These are phyloP conservation scores for Gila robusta DNA, from an alignment of 2,797 vertebrate species.

Conservation along the genomic window DNA sequence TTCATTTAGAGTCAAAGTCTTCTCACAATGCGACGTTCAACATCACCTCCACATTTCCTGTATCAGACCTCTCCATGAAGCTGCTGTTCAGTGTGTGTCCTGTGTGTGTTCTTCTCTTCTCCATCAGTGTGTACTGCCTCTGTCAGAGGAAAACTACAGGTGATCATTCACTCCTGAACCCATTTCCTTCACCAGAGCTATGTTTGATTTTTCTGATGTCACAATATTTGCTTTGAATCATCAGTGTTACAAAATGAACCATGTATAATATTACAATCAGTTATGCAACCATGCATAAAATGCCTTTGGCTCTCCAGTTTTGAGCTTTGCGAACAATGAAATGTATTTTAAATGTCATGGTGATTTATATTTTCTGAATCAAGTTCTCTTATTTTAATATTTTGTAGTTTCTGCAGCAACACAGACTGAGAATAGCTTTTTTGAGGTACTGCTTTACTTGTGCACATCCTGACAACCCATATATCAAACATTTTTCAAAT, in stretches of 20 bases:
- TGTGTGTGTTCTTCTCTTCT: constrained; percentile 50
- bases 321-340: neutral
- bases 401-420: constrained; percentile 22
- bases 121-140: constrained; percentile 28
- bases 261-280: neutral
- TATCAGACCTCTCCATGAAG: neutral
- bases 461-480: neutral
- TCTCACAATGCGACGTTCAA: neutral
- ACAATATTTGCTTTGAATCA: neutral
- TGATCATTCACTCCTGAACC: constrained; percentile 5
- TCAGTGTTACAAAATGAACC: neutral
- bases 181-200: neutral
- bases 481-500: neutral
- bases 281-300: neutral
- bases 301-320: neutral
- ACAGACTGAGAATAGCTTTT: neutral
- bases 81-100: constrained; percentile 33
- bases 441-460: neutral
- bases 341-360: neutral
- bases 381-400: neutral
- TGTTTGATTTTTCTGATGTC: neutral
- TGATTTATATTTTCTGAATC: neutral
- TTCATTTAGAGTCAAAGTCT: neutral
- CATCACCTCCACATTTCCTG: neutral
- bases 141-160: constrained; percentile 39